Percentiles rank a stretch among this genome's conserved stretches.
phyloP scores from a whole-genome alignment of 1,140 invertebrate genomes.

The Cydia amplana region DNA sequence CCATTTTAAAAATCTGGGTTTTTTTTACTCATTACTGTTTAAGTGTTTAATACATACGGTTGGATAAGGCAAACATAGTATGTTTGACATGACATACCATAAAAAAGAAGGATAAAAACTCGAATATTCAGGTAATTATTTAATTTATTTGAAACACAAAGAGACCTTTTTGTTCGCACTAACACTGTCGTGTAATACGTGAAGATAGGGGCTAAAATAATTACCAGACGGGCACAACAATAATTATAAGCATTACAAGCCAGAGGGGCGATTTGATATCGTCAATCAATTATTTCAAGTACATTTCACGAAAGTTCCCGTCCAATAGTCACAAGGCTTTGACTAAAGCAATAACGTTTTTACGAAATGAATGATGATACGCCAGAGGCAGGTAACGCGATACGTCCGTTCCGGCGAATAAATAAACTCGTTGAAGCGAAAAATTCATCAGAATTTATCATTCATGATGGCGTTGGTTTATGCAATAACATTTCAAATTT shows the following conservation, averaged over 20 bases:
- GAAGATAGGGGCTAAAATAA: constrained; percentile 45
- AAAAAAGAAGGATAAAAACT: not conserved
- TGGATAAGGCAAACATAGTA: no score
- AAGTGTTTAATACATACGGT: no score
- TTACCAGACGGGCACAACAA: constrained; percentile 47
- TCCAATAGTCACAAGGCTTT: constrained; percentile 48
- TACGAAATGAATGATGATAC: constrained; percentile 65
- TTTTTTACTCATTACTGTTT: no score
- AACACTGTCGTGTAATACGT: constrained; percentile 32
- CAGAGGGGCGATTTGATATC: constrained; percentile 59
- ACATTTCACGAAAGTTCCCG: constrained; percentile 51
- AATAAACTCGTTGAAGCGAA: constrained; percentile 71
- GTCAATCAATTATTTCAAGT: constrained; percentile 66
- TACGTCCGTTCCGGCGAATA: constrained; percentile 63
- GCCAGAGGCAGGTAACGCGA: constrained; percentile 62
- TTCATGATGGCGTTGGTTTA: constrained; percentile 50
- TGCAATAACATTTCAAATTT: constrained; percentile 40
- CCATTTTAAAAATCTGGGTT: no score
- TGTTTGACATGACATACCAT: no score
- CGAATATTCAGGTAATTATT: not conserved
- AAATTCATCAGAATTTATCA: constrained; percentile 72
- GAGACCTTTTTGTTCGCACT: not conserved
- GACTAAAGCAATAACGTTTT: constrained; percentile 59
- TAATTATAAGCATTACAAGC: constrained; percentile 47
- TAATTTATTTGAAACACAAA: not conserved